These are phyloP conservation scores for Neopipo cinnamomea DNA, from an alignment of 2,113 vertebrate species.

Conservation along the genomic window DNA sequence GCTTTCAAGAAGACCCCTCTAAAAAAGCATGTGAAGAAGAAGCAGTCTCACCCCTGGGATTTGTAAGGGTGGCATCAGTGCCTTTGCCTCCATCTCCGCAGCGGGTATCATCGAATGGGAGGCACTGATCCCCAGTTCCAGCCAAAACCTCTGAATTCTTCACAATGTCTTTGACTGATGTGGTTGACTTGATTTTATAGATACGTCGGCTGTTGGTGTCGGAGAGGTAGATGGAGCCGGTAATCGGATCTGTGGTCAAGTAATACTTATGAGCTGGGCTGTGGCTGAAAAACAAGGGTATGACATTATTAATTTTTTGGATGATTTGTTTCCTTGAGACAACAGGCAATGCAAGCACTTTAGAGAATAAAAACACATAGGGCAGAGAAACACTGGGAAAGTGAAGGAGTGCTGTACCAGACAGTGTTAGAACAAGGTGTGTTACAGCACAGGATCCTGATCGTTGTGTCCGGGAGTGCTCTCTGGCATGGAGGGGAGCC, in stretches of 20 bases:
- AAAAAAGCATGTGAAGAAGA: not conserved
- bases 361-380: not conserved
- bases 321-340: not conserved
- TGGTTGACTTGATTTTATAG: conserved; percentile 90
- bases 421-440: not conserved
- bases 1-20: not conserved
- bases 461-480: not conserved
- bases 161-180: conserved; percentile 87
- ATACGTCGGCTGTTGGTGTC: conserved; percentile 96
- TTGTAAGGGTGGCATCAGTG: conserved; percentile 91
- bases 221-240: conserved; percentile 88
- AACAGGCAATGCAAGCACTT: not conserved
- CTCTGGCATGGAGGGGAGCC: not conserved
- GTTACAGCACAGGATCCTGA: not conserved
- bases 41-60: conserved; percentile 87
- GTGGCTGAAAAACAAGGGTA: conserved; percentile 81
- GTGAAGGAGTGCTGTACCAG: not conserved
- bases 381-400: conserved; percentile 5
- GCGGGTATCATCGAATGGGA: conserved; percentile 94
- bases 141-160: conserved; percentile 94
- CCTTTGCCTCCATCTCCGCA: conserved; percentile 98
- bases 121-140: conserved; percentile 95
- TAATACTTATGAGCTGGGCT: conserved; percentile 98
- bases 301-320: not conserved
- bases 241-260: conserved; percentile 90